These are phyloP conservation scores for Macrotus californicus DNA, from an alignment of 2,113 vertebrate species.

Conservation along the genomic window DNA sequence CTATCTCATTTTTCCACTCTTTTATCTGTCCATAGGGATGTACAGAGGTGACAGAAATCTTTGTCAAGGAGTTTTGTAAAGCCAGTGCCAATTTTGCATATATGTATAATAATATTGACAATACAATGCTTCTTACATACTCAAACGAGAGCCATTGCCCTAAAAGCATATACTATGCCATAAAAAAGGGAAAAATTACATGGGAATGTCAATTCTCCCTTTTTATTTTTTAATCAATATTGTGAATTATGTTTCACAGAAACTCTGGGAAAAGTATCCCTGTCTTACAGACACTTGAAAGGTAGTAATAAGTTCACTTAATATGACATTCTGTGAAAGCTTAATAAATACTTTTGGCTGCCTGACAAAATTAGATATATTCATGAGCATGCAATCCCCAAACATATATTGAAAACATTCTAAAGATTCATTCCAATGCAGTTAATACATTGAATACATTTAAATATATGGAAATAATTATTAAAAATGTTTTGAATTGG, in stretches of 20 bases:
- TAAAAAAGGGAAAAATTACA: background rate
- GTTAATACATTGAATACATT: too few relatives aligned
- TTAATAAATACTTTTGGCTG: background rate
- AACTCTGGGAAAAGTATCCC: background rate
- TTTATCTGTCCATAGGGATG: background rate
- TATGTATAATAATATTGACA: background rate
- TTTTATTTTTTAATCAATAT: conserved; percentile 13
- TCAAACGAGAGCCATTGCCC: background rate
- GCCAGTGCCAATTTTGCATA: background rate
- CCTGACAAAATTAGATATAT: background rate
- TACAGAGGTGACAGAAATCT: background rate
- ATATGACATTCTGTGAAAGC: background rate
- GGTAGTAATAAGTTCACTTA: conserved; percentile 3
- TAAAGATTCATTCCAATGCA: background rate
- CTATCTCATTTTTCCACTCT: background rate
- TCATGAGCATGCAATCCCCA: background rate
- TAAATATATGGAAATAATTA: background rate
- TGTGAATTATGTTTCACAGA: background rate
- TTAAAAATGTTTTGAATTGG: background rate
- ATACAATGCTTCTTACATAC: background rate
- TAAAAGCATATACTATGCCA: background rate
- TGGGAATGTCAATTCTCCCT: background rate
- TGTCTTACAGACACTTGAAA: background rate
- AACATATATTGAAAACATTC: background rate
- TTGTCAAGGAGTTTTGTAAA: background rate